Conservation (phyloP, 2,113 vertebrate genomes). For the Varanus salvator region DNA sequence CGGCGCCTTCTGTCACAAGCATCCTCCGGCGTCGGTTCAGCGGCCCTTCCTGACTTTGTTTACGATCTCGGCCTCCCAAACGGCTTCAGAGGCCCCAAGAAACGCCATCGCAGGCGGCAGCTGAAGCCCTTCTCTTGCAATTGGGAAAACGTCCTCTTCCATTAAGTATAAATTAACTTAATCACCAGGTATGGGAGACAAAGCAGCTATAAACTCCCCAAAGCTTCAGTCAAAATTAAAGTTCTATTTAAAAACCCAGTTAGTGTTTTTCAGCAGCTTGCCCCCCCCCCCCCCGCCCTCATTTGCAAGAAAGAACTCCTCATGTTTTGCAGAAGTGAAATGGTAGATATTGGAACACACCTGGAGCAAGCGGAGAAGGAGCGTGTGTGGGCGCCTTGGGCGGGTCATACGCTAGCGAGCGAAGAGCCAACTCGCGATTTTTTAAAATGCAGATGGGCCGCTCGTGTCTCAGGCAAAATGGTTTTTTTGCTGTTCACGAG, state of each 20-base stretch:
- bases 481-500: conserved; percentile 41
- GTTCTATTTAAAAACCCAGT: conserved; percentile 79
- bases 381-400: conserved; percentile 71
- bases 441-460: conserved; percentile 73
- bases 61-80: conserved; percentile 73
- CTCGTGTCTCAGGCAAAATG: conserved; percentile 57
- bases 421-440: conserved; percentile 50
- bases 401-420: conserved; percentile 55
- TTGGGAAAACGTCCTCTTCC: conserved; percentile 81
- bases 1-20: conserved; percentile 48
- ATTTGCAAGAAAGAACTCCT: conserved; percentile 75
- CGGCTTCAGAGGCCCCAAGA: conserved; percentile 72
- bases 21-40: conserved; percentile 72
- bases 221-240: conserved; percentile 83
- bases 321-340: conserved; percentile 70
- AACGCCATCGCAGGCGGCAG: conserved; percentile 76
- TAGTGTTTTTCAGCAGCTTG: conserved; percentile 71
- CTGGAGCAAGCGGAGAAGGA: conserved; percentile 63
- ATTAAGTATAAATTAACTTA: conserved; percentile 85
- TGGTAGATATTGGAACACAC: conserved; percentile 68
- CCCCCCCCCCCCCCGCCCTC: conserved; percentile 19
- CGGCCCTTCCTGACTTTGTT: conserved; percentile 52
- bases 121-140: conserved; percentile 73
- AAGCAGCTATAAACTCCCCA: conserved; percentile 73
- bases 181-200: conserved; percentile 83